Percentiles rank a stretch among this genome's conserved stretches.
These are phyloP conservation scores for Tamandua tetradactyla DNA, from an alignment of 2,797 vertebrate genomes.

Conservation along the genomic window DNA sequence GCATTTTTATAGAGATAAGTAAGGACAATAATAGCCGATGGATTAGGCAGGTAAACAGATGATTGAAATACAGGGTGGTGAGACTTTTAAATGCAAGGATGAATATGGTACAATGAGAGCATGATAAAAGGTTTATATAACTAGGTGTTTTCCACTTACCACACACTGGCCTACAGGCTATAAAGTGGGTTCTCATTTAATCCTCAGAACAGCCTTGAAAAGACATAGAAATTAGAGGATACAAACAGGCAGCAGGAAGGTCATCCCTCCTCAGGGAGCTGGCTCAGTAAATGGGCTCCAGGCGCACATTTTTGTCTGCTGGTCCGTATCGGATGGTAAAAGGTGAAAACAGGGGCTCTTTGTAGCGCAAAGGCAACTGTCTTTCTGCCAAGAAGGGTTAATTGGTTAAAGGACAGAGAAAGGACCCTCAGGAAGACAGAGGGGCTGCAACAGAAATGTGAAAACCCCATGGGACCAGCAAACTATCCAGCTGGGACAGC, in stretches of 20 bases:
- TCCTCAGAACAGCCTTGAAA: fast-evolving
- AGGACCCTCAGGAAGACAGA: fast-evolving
- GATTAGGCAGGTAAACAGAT: too few relatives aligned
- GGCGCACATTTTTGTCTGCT: not conserved
- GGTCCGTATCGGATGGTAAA: fast-evolving
- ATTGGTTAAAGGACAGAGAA: not conserved
- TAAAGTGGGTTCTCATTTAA: too few relatives aligned
- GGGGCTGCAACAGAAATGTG: fast-evolving
- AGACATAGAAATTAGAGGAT: not conserved
- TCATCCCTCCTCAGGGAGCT: fast-evolving
- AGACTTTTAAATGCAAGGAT: not conserved
- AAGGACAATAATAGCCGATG: fast-evolving
- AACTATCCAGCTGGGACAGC: fast-evolving
- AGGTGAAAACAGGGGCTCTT: fast-evolving
- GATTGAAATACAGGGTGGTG: fast-evolving
- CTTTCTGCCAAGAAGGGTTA: too few relatives aligned
- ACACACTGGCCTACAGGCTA: not conserved
- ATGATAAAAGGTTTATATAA: fast-evolving
- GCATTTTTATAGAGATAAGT: not conserved
- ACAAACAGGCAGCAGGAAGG: fast-evolving
- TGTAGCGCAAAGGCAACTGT: not conserved
- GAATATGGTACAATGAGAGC: fast-evolving
- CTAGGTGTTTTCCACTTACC: not conserved
- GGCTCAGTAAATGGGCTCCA: too few relatives aligned
- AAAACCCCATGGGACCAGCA: fast-evolving